Evolutionary conservation across 2,888 invertebrate species (phyloP).

Genomic region (Bellardia bayeri): DNA sequence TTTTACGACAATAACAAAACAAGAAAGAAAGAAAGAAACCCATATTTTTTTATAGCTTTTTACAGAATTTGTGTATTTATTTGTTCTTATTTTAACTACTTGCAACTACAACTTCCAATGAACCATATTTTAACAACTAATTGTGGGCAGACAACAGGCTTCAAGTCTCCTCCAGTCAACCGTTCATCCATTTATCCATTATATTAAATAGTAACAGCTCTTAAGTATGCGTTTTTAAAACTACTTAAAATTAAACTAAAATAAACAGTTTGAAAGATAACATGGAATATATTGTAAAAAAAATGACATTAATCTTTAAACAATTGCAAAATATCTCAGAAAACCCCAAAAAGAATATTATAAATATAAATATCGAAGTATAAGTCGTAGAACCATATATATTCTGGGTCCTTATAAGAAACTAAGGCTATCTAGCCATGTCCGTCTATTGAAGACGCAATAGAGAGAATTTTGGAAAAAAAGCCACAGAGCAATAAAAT

Average conservation of each 20-base stretch:
- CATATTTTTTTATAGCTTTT: conserved; percentile 28
- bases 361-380: too few species aligned
- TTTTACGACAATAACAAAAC: conserved; percentile 47
- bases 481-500: too few species aligned
- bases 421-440: too few species aligned
- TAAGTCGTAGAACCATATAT: too few species aligned
- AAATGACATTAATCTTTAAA: conserved; percentile 15
- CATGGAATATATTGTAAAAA: neutral
- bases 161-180: conserved; percentile 11
- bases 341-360: neutral
- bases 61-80: conserved; percentile 23
- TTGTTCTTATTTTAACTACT: conserved; percentile 31
- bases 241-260: conserved; percentile 8
- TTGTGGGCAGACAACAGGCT: conserved; percentile 56
- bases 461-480: too few species aligned
- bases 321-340: conserved; percentile 15
- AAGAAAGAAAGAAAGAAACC: neutral
- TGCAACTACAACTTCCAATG: conserved; percentile 47
- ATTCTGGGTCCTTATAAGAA: too few species aligned
- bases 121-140: conserved; percentile 48
- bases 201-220: conserved; percentile 17
- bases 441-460: too few species aligned
- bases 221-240: conserved; percentile 20
- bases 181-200: neutral
- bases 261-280: conserved; percentile 1